phyloP scores from a whole-genome alignment of 92 coral and sea anemone genomes.

The Zoanthus sansibaricus region DNA sequence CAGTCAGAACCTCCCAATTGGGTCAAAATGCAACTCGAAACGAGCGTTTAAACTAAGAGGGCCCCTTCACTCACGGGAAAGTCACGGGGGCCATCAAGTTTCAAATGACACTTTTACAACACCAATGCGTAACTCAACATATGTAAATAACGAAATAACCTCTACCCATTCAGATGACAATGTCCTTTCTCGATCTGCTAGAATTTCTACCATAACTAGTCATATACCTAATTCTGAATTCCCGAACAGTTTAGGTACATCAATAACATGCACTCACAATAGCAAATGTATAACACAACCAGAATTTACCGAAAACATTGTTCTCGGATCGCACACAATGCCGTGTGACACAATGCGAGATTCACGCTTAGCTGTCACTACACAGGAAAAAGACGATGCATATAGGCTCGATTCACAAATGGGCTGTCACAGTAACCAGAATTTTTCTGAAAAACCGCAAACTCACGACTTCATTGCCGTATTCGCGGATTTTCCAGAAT shows the following conservation, averaged over 20 bases:
- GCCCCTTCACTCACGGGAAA: slow-evolving; percentile 38
- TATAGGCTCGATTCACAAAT: neutral
- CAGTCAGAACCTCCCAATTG: neutral
- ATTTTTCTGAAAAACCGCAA: neutral
- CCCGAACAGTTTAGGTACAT: slow-evolving; percentile 6
- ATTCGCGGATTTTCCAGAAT: slow-evolving; percentile 3
- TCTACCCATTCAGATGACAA: neutral
- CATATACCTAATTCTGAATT: slow-evolving; percentile 4
- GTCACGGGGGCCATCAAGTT: slow-evolving; percentile 26
- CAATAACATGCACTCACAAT: neutral
- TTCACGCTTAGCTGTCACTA: neutral
- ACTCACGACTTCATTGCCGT: neutral
- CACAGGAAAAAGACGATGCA: neutral
- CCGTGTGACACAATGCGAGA: neutral
- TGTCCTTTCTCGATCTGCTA: neutral
- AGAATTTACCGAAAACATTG: neutral
- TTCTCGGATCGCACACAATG: neutral
- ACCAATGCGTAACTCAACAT: neutral
- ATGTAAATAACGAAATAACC: neutral
- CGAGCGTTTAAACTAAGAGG: slow-evolving; percentile 25
- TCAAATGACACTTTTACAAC: neutral
- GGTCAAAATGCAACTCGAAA: neutral
- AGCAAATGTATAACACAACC: neutral
- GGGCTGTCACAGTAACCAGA: neutral
- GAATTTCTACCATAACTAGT: neutral